Conservation (phyloP, 2,797 vertebrate species). For the Sylvia borin region DNA sequence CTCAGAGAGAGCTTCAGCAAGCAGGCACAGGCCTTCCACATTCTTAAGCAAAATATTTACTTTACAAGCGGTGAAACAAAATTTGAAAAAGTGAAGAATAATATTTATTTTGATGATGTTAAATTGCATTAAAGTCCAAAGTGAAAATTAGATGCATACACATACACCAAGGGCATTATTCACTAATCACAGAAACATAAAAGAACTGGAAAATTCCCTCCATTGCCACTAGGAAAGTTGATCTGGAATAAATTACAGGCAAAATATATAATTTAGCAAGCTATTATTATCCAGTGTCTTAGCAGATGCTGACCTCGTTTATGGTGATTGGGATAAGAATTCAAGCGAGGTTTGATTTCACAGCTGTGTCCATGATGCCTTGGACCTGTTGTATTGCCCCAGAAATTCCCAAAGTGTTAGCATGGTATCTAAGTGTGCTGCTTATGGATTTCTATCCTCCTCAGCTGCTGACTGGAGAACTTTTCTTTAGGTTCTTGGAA, state of each 20-base stretch:
- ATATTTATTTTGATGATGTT: slow-evolving; percentile 60
- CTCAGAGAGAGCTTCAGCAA: background rate
- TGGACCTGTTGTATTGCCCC: background rate
- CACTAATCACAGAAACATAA: slow-evolving; percentile 45
- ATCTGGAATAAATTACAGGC: slow-evolving; percentile 39
- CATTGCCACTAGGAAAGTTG: slow-evolving; percentile 17
- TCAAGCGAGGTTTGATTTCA: slow-evolving; percentile 10
- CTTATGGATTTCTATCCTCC: background rate
- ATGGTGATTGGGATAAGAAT: slow-evolving; percentile 4
- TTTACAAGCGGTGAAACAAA: slow-evolving; percentile 29
- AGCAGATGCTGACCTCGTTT: slow-evolving; percentile 18
- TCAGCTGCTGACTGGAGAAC: background rate
- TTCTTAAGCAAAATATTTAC: slow-evolving; percentile 60
- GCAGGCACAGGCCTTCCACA: slow-evolving; percentile 9
- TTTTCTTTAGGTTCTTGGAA: slow-evolving; percentile 30
- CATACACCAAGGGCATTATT: background rate
- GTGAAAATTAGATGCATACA: slow-evolving; percentile 57
- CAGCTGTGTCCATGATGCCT: background rate
- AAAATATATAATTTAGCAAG: slow-evolving; percentile 52
- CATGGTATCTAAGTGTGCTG: background rate
- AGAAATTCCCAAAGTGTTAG: slow-evolving; percentile 8
- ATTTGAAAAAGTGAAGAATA: slow-evolving; percentile 49
- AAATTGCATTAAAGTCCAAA: slow-evolving; percentile 44
- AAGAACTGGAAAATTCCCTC: slow-evolving; percentile 48
- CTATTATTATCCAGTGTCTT: slow-evolving; percentile 39